Percentiles rank a stretch among this genome's conserved stretches.
Conservation (phyloP, 2,797 vertebrate species). For the Podargus strigoides region DNA sequence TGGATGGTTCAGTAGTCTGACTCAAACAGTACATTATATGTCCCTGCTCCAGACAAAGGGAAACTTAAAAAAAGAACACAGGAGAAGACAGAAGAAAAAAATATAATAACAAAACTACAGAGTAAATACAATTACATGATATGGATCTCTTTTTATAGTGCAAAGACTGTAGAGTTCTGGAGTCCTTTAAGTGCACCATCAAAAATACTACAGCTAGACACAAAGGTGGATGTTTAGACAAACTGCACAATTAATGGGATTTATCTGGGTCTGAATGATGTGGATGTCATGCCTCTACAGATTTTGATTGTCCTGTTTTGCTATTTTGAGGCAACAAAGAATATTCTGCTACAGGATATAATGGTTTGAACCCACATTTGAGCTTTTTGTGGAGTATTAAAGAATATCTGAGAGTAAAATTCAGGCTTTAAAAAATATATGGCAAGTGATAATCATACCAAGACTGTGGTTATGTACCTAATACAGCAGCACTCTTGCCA, state of each 20-base stretch:
- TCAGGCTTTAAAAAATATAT: slow-evolving; percentile 36
- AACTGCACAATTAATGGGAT: background rate
- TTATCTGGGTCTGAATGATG: background rate
- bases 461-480: background rate
- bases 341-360: background rate
- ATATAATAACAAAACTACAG: background rate
- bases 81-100: background rate
- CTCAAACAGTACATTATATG: background rate
- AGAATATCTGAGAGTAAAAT: background rate
- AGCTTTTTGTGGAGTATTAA: background rate
- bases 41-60: background rate
- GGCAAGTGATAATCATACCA: slow-evolving; percentile 9
- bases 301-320: background rate
- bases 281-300: background rate
- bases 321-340: slow-evolving; percentile 5
- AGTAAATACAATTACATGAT: background rate
- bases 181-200: background rate
- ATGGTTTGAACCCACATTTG: background rate
- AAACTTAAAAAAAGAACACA: background rate
- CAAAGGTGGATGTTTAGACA: background rate
- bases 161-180: background rate
- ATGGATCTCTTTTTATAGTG: background rate
- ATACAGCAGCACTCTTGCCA: background rate
- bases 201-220: background rate
- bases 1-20: background rate